Evolutionary conservation across 2,888 invertebrate species (phyloP), one percentile per base, ranked within the genome.

Genomic region (Dugesia japonica): DNA sequence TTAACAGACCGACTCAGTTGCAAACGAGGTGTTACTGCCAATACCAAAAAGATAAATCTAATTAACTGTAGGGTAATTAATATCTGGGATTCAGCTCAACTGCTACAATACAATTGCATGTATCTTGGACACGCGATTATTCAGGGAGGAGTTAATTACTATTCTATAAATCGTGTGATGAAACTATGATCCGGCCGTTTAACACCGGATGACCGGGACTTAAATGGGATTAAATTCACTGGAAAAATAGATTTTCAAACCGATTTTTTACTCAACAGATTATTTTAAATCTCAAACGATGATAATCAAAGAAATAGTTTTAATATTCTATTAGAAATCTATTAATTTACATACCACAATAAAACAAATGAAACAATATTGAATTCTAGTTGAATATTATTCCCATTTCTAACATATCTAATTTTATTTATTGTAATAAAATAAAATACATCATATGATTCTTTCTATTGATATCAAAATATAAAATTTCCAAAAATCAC

Each of bases 151-250:
- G 56, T 56, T 56, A 56, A 56, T 56, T 56, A 56, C 56, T 23
- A 56, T 56, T 56, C 56, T 4, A n/a, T 56, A 56, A 56, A 56
- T 56, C 56, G 56, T 56, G 56, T 56, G n/a, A 56, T 4, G n/a
- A 56, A 56, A n/a, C 56, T 56, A 23, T 56, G 56, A 56, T 56
- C 56, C n/a, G 56, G 56, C 56, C 56, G n/a, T 56, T 56, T 23
- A 56, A 23, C 56, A 56, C 56, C 56, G 56, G 56, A 56, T 56
- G 56, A 56, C 56, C 4, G 17, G 9, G 56, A 56, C 56, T 56
- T 56, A 56, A n/a, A 13, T 56, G 56, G 56, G 56, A 56, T 56
- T 56, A 56, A 56, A 56, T 56, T 56, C 56, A 56, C 56, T 56
- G 56, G 56, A 56, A 56, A 56, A 56, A 56, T 56, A 20, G 56